phyloP scores from a whole-genome alignment of 1,140 invertebrate species.

The Cydia fagiglandana region DNA sequence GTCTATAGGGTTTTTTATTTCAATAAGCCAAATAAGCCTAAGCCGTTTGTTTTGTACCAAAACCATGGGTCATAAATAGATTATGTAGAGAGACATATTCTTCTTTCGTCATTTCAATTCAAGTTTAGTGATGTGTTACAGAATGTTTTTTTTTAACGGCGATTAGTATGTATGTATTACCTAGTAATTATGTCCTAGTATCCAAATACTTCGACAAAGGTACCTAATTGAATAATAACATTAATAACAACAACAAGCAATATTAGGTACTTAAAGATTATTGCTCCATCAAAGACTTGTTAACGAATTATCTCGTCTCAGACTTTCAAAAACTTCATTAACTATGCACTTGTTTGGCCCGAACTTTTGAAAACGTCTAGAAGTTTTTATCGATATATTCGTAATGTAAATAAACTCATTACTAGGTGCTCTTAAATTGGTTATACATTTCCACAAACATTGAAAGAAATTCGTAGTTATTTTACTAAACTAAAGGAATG shows the following conservation, averaged over 20 bases:
- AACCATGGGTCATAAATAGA: too few relatives aligned
- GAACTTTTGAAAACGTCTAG: not conserved
- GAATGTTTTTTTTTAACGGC: too few relatives aligned
- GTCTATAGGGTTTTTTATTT: too few relatives aligned
- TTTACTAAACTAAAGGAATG: too few relatives aligned
- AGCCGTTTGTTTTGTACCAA: too few relatives aligned
- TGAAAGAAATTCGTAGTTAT: not conserved
- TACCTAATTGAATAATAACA: not conserved
- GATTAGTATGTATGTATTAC: too few relatives aligned
- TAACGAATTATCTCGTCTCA: slow-evolving; percentile 10
- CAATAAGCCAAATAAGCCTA: too few relatives aligned
- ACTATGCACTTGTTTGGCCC: slow-evolving; percentile 21
- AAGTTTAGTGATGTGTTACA: too few relatives aligned
- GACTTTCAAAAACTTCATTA: slow-evolving; percentile 26
- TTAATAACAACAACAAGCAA: not conserved
- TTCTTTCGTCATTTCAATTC: too few relatives aligned
- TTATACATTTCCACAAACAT: not conserved
- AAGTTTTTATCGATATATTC: slow-evolving; percentile 7
- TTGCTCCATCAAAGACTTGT: not conserved
- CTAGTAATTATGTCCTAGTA: too few relatives aligned
- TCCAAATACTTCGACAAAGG: not conserved
- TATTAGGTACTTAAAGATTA: not conserved
- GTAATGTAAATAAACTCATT: not conserved
- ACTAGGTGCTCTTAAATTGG: not conserved
- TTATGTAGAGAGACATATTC: too few relatives aligned